Percentiles rank a stretch among this genome's conserved stretches.
Evolutionary conservation across 2,797 vertebrate genomes (phyloP).

Genomic region (Arctocebus calabarensis): DNA sequence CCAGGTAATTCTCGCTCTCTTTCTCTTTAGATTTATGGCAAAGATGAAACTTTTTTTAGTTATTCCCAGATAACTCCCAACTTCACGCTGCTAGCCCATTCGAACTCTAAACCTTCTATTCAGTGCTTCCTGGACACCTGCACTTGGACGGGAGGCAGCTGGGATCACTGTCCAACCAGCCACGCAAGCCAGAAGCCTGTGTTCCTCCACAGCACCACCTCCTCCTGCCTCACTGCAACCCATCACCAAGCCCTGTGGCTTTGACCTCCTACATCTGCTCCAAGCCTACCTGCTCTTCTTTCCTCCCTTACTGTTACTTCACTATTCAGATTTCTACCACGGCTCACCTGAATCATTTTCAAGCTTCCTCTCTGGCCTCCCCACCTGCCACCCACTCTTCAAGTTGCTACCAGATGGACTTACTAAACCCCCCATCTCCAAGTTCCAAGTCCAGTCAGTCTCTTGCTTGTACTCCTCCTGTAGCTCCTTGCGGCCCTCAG

Average conservation of each 20-base stretch:
- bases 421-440: not conserved
- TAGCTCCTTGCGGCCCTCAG: not conserved
- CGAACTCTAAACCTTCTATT: not conserved
- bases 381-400: not conserved
- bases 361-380: not conserved
- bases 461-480: not conserved
- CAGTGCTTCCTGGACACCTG: not conserved
- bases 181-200: not conserved
- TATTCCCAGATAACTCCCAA: not conserved
- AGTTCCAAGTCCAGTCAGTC: not conserved
- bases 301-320: not conserved
- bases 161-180: not conserved
- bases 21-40: not conserved
- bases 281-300: not conserved
- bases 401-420: not conserved
- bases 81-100: not conserved
- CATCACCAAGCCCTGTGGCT: not conserved
- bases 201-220: accelerated
- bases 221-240: not conserved
- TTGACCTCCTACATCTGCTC: not conserved
- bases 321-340: too few species aligned
- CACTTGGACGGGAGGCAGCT: not conserved
- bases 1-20: not conserved
- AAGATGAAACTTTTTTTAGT: not conserved
- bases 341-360: not conserved